Percentiles rank a stretch among this genome's conserved stretches.
Evolutionary conservation across 1,140 invertebrate species (phyloP).

Genomic region (Fragariocoptes setiger): DNA sequence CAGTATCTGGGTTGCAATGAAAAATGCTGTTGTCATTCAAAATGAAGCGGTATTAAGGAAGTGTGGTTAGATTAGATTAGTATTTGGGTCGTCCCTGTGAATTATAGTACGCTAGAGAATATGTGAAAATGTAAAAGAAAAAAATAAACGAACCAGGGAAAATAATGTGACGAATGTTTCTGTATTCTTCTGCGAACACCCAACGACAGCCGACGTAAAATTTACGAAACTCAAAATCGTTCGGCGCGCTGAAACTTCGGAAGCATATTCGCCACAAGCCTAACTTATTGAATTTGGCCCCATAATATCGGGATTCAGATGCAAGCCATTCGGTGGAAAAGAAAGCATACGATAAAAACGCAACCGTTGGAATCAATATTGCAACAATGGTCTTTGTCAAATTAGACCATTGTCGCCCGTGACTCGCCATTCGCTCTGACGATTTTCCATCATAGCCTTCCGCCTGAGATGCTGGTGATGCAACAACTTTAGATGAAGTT

Average conservation of each 20-base stretch:
- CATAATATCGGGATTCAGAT: slow-evolving; percentile 39
- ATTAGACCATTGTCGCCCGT: no score
- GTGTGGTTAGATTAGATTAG: no score
- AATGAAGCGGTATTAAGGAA: no score
- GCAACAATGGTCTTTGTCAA: no score
- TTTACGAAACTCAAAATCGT: slow-evolving; percentile 11
- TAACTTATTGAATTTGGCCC: slow-evolving; percentile 38
- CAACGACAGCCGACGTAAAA: slow-evolving; percentile 39
- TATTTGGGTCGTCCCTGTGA: slow-evolving; percentile 6
- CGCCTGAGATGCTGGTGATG: no score
- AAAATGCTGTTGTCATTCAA: slow-evolving; percentile 1
- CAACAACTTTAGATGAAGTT: no score
- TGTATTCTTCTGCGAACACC: slow-evolving; percentile 72
- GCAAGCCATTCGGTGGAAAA: slow-evolving; percentile 70
- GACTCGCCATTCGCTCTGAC: no score
- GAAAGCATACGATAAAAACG: no score
- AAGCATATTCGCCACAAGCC: slow-evolving; percentile 82
- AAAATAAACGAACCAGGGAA: slow-evolving; percentile 13
- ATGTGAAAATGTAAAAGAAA: neutral
- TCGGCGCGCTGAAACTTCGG: slow-evolving; percentile 25
- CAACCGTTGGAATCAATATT: no score
- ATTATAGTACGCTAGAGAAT: slow-evolving; percentile 21
- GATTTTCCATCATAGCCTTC: no score
- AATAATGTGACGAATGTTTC: slow-evolving; percentile 24
- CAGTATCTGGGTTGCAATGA: neutral